Base-by-base conservation (phyloP, 92 coral and sea anemone species). In the Palythoa grandis region DNA sequence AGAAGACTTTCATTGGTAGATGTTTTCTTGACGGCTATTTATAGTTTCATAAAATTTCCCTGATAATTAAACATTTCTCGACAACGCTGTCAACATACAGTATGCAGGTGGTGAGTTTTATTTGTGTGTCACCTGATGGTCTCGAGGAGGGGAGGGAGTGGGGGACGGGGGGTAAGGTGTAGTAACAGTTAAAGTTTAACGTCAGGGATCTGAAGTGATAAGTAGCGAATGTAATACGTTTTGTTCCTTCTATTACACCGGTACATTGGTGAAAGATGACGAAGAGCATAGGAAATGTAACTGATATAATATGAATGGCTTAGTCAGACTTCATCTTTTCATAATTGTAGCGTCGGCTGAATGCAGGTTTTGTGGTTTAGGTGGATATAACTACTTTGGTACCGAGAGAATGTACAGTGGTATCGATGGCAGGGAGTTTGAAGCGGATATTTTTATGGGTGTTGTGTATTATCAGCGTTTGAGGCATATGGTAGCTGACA, bases 401-500 rank as follows among this genome's bases (percentile, higher is more conserved):
- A 95, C 99, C 9, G 99, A 96, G 82, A 84, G 98, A 61, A 88
- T 96, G 88, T 96, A 96, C 88, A 96, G 99, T 76, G 99, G 99
- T n/a, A 89, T 94, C n/a, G 96, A 94, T 72, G 99, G 99, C 19
- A 88, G 96, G 16, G 98, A 96, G 87, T 95, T 96, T 86, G 98
- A 96, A 54, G 99, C 97, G 11, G 99, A 96, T 85, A 96, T 96
- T 76, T 96, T 96, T 84, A 90, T 96, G 93, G 99, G 99, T 57
- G 87, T 96, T 12, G 99, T 96, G 76, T 96, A 96, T 80, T 96
- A 96, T 84, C 99, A 96, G 82, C 93, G 99, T 48, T 90, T 96
- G 79, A 91, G 99, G 40, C 99, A 96, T 89, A 96, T 96, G 98
- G 99, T 96, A 5, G 94, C 99, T 15, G 99, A 96, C 89, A 96